A percentile compares a stretch with the other conserved stretches of the same genome.
Conservation (phyloP, 2,888 invertebrate species). For the Geophilus truncorum region DNA sequence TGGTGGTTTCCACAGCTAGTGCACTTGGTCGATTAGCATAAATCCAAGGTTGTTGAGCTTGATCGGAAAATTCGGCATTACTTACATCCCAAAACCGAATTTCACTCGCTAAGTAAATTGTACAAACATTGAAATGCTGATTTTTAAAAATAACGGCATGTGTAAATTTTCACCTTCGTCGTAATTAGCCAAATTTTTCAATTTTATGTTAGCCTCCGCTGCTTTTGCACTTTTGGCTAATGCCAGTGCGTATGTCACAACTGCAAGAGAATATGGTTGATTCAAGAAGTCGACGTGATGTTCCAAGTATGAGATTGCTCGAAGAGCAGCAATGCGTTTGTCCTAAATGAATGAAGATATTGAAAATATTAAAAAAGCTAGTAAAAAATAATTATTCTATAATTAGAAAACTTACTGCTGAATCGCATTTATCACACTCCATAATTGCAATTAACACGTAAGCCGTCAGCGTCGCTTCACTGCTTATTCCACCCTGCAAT, state of each 20-base stretch:
- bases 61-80: conserved; percentile 2
- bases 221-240: not conserved
- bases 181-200: not conserved
- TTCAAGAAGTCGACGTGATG: not conserved
- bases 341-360: not conserved
- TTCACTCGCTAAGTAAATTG: not conserved
- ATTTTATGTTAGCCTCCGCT: not conserved
- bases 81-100: not conserved
- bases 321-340: not conserved
- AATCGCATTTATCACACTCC: conserved; percentile 19
- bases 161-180: not conserved
- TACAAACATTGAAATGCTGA: not conserved
- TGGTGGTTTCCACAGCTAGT: conserved; percentile 28
- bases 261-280: not conserved
- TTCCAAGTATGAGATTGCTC: conserved; percentile 5
- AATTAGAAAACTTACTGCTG: conserved; percentile 8
- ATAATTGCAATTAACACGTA: not conserved
- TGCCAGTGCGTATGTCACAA: conserved; percentile 20
- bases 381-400: too few relatives aligned
- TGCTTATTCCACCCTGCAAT: conserved; percentile 21
- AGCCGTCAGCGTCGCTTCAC: conserved; percentile 27
- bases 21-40: conserved; percentile 1
- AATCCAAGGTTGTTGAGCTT: not conserved
- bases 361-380: too few relatives aligned
- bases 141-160: not conserved